Base-by-base conservation (phyloP, 2,888 invertebrate genomes). In the Cremastobaeus sp. region DNA sequence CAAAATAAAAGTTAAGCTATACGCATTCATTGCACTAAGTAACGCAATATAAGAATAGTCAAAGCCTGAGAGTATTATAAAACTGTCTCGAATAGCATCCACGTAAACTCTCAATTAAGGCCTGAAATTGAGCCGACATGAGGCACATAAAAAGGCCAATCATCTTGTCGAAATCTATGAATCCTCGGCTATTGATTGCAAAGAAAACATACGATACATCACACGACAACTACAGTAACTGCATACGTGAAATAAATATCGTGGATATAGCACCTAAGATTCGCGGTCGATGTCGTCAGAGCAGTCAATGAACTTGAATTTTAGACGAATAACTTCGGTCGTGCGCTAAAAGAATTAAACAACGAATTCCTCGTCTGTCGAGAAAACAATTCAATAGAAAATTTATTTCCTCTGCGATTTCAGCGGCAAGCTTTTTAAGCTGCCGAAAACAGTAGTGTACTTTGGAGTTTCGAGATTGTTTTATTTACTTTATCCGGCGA, bases 241-340 rank as follows among this genome's bases (percentile, higher is more conserved):
- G 17, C 37, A 30, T 37, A 39, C 30, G 39, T 48, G 66, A 66
- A 66, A 66, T 66, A 57, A 57, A 57, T 66, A 66, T 66, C 48
- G 14, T 47, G 15, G 37, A 45, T 65, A 45, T 54, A 55, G 32
- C 55, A 55, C 37, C 37, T 32, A 55, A 66, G 65, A 47, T 55
- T 66, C 65, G 52, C 54, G 62, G 50, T 50, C 62, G 55, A 55
- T 39, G 55, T 66, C 65, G 39, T 50, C 60, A 48, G 20, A 12
- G 50, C 62, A 55, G 65, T 66, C 65, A 66, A 55, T 48, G 65
- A 66, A 55, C 55, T 32, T 66, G 37, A 47, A 47, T n/a, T 47
- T 66, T 55, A 45, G 15, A 11, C 35, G 28, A 2, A 12, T n/a
- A n/a, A n/a, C n/a, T n/a, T n/a, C 37, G 15, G 11, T 11, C 45